Conservation (phyloP, 2,113 vertebrate species). For the Thalassoma bifasciatum region DNA sequence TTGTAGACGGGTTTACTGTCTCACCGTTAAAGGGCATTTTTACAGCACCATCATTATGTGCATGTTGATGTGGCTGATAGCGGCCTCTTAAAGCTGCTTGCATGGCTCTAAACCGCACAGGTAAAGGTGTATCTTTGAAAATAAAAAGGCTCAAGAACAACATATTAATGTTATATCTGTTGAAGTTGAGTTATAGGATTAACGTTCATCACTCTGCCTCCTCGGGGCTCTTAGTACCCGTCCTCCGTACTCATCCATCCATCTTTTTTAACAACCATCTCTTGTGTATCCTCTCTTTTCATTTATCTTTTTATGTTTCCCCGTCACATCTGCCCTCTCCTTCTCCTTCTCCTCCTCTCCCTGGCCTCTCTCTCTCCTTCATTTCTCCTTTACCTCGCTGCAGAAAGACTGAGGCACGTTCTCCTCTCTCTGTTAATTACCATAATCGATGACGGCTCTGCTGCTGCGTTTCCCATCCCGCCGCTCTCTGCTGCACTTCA, state of each 20-base stretch:
- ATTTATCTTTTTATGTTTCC: slow-evolving; percentile 13
- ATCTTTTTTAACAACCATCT: neutral
- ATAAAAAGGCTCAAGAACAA: neutral
- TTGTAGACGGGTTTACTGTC: neutral
- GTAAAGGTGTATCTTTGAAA: neutral
- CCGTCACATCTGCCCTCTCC: slow-evolving; percentile 19
- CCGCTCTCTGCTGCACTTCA: slow-evolving; percentile 9
- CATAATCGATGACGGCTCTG: slow-evolving; percentile 61
- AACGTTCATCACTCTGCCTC: neutral
- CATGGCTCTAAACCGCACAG: neutral
- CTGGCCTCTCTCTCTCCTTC: slow-evolving; percentile 12
- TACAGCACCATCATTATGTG: neutral
- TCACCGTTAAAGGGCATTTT: neutral
- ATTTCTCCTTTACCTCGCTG: slow-evolving; percentile 28
- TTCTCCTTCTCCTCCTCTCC: neutral
- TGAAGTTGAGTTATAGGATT: neutral
- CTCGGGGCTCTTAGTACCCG: neutral
- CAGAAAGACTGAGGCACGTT: slow-evolving; percentile 42
- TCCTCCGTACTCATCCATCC: neutral
- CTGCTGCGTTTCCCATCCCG: slow-evolving; percentile 16
- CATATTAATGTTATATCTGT: neutral
- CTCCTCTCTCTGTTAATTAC: slow-evolving; percentile 57
- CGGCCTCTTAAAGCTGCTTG: no score
- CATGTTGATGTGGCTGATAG: neutral
- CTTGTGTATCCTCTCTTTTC: neutral